These are phyloP conservation scores for Sphaerophoria taeniata DNA, from an alignment of 2,888 invertebrate genomes.

Conservation along the genomic window DNA sequence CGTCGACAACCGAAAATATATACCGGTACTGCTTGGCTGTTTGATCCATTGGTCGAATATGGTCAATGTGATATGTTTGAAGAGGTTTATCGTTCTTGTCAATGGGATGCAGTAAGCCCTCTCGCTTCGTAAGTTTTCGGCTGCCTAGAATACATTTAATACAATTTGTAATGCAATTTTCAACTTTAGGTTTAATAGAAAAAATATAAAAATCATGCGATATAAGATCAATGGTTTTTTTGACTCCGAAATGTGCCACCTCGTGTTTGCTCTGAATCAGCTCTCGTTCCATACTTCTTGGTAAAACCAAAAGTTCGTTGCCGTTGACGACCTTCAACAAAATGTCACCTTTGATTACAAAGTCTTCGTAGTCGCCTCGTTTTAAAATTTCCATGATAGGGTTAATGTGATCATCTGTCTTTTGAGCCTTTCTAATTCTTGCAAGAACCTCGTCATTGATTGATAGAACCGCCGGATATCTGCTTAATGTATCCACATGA, in stretches of 20 bases:
- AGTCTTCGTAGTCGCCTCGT: constrained; percentile 3
- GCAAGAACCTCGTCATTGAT: constrained; percentile 1
- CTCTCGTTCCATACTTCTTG: not conserved
- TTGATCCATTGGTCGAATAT: constrained; percentile 67
- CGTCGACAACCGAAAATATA: constrained; percentile 45
- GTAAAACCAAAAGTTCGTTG: constrained; percentile 1
- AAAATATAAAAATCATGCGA: constrained; percentile 11
- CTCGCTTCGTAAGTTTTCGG: not conserved
- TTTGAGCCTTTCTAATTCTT: constrained; percentile 7
- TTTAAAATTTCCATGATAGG: constrained; percentile 5
- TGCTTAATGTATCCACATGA: not conserved
- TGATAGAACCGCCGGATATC: not conserved
- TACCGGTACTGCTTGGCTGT: constrained; percentile 71
- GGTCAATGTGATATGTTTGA: constrained; percentile 40
- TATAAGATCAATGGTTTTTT: constrained; percentile 12
- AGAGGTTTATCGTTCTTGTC: constrained; percentile 19
- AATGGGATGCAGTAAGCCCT: constrained; percentile 2
- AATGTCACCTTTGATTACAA: not conserved
- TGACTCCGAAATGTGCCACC: not conserved
- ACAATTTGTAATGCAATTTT: not conserved
- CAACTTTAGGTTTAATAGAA: not conserved
- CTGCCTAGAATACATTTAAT: constrained; percentile 4
- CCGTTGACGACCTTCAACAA: not conserved
- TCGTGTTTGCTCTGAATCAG: not conserved
- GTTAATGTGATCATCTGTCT: not conserved